These are phyloP conservation scores for Varanus komodoensis DNA, from an alignment of 2,113 vertebrate species.

Conservation along the genomic window DNA sequence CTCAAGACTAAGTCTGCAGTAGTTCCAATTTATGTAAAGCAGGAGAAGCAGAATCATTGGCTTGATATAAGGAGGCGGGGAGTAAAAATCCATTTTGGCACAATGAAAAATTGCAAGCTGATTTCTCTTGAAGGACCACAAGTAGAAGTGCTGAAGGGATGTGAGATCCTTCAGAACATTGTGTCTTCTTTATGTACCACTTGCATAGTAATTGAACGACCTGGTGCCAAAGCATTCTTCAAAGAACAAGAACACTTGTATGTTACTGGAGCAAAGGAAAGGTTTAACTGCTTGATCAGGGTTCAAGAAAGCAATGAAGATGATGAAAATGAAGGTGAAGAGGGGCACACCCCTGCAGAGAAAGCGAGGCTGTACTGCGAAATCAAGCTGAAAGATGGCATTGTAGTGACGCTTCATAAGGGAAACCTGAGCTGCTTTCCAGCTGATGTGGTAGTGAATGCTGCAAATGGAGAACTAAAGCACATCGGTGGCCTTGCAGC, in stretches of 20 bases:
- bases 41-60: conserved; percentile 52
- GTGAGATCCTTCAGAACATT: conserved; percentile 50
- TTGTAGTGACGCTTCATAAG: conserved; percentile 78
- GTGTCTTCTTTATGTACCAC: conserved; percentile 66
- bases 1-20: conserved; percentile 61
- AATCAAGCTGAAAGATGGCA: conserved; percentile 68
- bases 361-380: conserved; percentile 71
- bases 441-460: conserved; percentile 81
- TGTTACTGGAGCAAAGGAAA: background rate
- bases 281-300: conserved; percentile 78
- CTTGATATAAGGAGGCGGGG: conserved; percentile 43
- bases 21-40: conserved; percentile 76
- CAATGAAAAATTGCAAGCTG: conserved; percentile 35
- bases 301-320: conserved; percentile 70
- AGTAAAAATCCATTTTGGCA: conserved; percentile 71
- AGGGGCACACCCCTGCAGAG: conserved; percentile 45
- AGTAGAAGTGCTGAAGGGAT: conserved; percentile 68
- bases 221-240: conserved; percentile 81
- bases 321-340: background rate
- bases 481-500: conserved; percentile 72
- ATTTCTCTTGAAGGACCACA: conserved; percentile 80
- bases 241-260: conserved; percentile 67
- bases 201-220: conserved; percentile 63
- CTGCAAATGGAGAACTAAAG: conserved; percentile 72
- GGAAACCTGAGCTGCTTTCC: conserved; percentile 78